Evolutionary conservation across 2,797 vertebrate genomes (phyloP).

Genomic region (Pelodytes ibericus): DNA sequence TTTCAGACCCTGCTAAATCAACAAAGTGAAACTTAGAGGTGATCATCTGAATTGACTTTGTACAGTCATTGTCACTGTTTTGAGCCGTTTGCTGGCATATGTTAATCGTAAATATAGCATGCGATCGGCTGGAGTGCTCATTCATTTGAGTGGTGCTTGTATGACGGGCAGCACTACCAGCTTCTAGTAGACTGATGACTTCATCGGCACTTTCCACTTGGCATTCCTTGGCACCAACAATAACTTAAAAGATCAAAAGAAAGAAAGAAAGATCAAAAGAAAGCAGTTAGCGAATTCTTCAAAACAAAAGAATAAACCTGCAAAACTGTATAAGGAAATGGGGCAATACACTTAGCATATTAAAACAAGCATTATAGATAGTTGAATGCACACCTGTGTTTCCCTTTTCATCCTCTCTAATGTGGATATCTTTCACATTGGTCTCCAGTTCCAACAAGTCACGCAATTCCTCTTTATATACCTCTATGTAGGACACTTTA

Average conservation of each 20-base stretch:
- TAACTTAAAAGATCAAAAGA: slow-evolving; percentile 72
- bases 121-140: slow-evolving; percentile 87
- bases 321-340: too few species aligned
- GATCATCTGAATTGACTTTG: slow-evolving; percentile 61
- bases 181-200: slow-evolving; percentile 79
- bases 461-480: slow-evolving; percentile 86
- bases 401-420: slow-evolving; percentile 87
- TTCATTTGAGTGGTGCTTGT: slow-evolving; percentile 84
- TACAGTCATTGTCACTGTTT: slow-evolving; percentile 54
- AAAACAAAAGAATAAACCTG: too few species aligned
- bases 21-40: slow-evolving; percentile 89
- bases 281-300: not conserved
- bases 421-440: slow-evolving; percentile 80
- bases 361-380: not conserved
- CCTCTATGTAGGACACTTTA: slow-evolving; percentile 86
- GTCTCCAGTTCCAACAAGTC: slow-evolving; percentile 85
- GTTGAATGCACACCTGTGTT: slow-evolving; percentile 78
- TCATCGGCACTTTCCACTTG: slow-evolving; percentile 80
- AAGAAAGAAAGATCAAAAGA: slow-evolving; percentile 10
- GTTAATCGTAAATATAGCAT: slow-evolving; percentile 84
- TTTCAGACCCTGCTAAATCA: slow-evolving; percentile 89
- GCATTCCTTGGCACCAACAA: slow-evolving; percentile 84
- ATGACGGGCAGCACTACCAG: slow-evolving; percentile 81
- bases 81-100: slow-evolving; percentile 69
- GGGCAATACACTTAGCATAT: not conserved